Percentiles rank a stretch among this genome's conserved stretches.
These are phyloP conservation scores for Cyclargus thomasi DNA, from an alignment of 1,140 invertebrate genomes.

Conservation along the genomic window DNA sequence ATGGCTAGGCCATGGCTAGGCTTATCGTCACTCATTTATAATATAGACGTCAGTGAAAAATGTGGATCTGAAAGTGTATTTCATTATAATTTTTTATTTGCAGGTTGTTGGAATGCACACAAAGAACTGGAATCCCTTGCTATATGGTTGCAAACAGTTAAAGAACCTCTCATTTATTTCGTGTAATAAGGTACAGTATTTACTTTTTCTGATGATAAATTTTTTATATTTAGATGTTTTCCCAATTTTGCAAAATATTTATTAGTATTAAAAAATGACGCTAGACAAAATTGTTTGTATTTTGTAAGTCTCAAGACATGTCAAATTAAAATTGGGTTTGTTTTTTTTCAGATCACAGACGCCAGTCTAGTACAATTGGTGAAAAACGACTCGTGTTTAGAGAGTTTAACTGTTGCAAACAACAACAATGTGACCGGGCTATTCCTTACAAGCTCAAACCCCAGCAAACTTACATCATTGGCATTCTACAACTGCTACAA, in stretches of 20 bases:
- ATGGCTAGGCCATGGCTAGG: too few species aligned
- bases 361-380: conserved; percentile 53
- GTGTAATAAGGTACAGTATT: conserved; percentile 59
- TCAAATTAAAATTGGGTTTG: neutral
- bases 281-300: too few species aligned
- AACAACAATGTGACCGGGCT: conserved; percentile 61
- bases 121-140: conserved; percentile 66
- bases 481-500: conserved; percentile 63
- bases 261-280: too few species aligned
- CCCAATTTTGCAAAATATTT: too few species aligned
- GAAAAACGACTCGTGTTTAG: conserved; percentile 52
- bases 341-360: conserved; percentile 56
- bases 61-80: too few species aligned
- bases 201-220: too few species aligned
- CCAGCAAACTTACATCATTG: conserved; percentile 46
- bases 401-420: conserved; percentile 53
- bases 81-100: conserved; percentile 26
- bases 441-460: conserved; percentile 49
- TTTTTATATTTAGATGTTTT: too few species aligned
- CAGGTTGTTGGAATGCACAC: conserved; percentile 63
- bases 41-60: too few species aligned
- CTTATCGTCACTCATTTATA: too few species aligned
- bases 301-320: too few species aligned
- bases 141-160: conserved; percentile 63
- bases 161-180: conserved; percentile 56